Evolutionary conservation across 2,888 invertebrate genomes (phyloP), one percentile per base, ranked within the genome.

Genomic region (Leptinotarsa haldemani): DNA sequence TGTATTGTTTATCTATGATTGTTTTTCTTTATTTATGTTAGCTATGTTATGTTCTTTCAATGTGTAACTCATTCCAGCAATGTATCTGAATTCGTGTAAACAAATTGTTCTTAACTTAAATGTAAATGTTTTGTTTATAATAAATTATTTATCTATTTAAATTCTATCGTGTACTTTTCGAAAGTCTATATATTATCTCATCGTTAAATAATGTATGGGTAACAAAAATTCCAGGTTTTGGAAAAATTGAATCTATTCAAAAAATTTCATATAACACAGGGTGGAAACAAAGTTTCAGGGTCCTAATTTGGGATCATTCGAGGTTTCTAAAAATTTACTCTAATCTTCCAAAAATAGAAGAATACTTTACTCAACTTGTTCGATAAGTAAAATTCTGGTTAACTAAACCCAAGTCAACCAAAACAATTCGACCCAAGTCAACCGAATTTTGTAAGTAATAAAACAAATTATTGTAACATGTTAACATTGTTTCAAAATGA

Each of bases 21-120:
- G 61, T 61, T 61, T 61, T 61, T 30, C 15, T 16, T 61, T 61
- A 61, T 61, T 61, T 30, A 61, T 61, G 40, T 61, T 56, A 56
- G 56, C 22, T 56, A 25, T 15, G 20, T 22, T 56, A 22, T 56
- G 13, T 56, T 18, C 12, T 18, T 9, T 22, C 13, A 13, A 56
- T 56, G 56, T 56, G 20, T 20, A 15, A 20, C 13, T 20, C 3
- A 18, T 18, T 52, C 9, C 20, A 22, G 12, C 22, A 56, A 3
- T 56, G 22, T 56, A 56, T 20, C 22, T 20, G 15, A 56, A 25
- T 22, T 3, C 12, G 20, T 56, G 15, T 25, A 15, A 56, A 56
- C 2, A 56, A 13, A 22, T 56, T 56, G 56, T 56, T 56, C 13
- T 20, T 56, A 56, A 56, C 15, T 1, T 13, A 15, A 56, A 22